Evolutionary conservation across 2,797 vertebrate species (phyloP).

Genomic region (Microhierax caerulescens): DNA sequence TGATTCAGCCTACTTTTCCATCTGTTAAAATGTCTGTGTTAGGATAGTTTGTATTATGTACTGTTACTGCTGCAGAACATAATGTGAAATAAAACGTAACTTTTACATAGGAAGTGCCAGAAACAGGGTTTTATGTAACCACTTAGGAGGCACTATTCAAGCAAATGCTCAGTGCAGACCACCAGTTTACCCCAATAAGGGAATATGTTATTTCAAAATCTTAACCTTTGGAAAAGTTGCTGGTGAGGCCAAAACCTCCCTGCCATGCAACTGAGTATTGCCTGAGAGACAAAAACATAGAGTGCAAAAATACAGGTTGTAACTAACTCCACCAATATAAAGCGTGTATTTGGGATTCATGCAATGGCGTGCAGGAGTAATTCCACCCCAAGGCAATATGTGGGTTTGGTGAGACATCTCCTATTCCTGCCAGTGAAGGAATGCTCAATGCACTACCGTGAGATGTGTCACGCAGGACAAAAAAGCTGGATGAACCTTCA

Average conservation of each 20-base stretch:
- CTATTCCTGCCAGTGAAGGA: not conserved
- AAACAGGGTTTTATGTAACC: not conserved
- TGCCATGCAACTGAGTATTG: not conserved
- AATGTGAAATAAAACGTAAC: constrained; percentile 4
- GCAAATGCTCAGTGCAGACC: not conserved
- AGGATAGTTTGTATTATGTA: constrained; percentile 22
- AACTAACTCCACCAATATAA: not conserved
- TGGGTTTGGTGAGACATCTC: not conserved
- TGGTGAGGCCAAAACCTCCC: not conserved
- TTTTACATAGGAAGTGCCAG: not conserved
- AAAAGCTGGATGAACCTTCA: not conserved
- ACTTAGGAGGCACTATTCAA: not conserved
- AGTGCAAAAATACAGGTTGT: not conserved
- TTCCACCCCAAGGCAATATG: not conserved
- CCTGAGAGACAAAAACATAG: not conserved
- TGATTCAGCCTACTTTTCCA: constrained; percentile 59
- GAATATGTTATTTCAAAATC: not conserved
- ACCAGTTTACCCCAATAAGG: not conserved
- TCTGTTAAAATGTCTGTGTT: not conserved
- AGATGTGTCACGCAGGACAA: not conserved
- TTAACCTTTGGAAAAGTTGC: not conserved
- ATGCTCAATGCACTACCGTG: not conserved
- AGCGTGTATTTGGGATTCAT: not conserved
- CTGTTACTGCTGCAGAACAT: not conserved
- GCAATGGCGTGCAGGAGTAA: not conserved